Percentiles rank a stretch among this genome's conserved stretches.
Conservation (phyloP, 2,888 invertebrate genomes). For the Ophion ellenae region DNA sequence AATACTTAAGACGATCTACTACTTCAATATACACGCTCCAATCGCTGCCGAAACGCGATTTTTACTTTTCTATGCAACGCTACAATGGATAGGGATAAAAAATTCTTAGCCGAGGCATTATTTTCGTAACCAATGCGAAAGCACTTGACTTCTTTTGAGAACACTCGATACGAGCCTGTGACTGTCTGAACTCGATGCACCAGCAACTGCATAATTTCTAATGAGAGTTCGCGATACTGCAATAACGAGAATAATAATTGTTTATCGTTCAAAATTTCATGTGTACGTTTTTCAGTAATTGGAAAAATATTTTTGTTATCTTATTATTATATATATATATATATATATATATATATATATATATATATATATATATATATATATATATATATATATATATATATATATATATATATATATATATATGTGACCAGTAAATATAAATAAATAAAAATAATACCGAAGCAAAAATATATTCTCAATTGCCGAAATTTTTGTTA, state of each 20-base stretch:
- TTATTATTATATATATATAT: too few species aligned
- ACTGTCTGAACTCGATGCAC: background rate
- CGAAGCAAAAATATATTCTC: too few species aligned
- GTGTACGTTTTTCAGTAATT: background rate
- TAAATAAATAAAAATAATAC: too few species aligned
- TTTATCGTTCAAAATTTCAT: too few species aligned
- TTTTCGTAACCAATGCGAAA: background rate
- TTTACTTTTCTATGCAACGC: background rate
- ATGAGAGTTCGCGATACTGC: background rate
- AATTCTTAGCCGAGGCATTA: background rate
- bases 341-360: too few species aligned
- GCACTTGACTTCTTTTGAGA: background rate
- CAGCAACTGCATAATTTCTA: background rate
- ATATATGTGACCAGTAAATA: too few species aligned
- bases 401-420: too few species aligned
- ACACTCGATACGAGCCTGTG: background rate
- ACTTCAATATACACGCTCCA: background rate
- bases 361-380: too few species aligned
- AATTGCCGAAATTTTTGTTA: too few species aligned
- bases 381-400: too few species aligned
- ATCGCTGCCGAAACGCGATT: background rate
- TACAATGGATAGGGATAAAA: background rate
- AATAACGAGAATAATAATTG: too few species aligned
- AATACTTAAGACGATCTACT: background rate
- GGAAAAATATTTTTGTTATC: background rate